Percentiles rank a stretch among this genome's conserved stretches.
phyloP scores from a whole-genome alignment of 2,888 invertebrate species.

The Lasioglossum leucozonium region DNA sequence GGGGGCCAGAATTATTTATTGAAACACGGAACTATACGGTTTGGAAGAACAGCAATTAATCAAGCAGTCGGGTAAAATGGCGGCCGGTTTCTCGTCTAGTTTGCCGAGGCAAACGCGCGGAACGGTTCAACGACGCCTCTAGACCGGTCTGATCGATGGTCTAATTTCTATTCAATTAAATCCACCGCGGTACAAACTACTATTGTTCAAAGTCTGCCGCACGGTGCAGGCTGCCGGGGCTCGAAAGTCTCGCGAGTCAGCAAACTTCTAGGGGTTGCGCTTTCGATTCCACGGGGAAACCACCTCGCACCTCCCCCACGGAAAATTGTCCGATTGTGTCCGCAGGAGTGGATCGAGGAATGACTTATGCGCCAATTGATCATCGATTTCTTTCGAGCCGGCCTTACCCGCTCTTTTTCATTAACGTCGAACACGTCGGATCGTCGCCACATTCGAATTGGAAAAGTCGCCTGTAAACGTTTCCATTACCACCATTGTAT shows the following conservation, averaged over 20 bases:
- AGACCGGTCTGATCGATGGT: conserved; percentile 51
- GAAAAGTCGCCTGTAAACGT: too few relatives aligned
- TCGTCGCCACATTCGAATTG: not conserved
- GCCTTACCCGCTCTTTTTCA: not conserved
- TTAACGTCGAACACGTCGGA: not conserved
- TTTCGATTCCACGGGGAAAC: conserved; percentile 27
- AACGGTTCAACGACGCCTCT: conserved; percentile 55
- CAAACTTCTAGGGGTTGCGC: conserved; percentile 28
- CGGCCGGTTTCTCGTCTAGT: not conserved
- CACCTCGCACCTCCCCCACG: not conserved
- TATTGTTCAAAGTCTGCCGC: conserved; percentile 42
- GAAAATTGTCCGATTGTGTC: conserved; percentile 5
- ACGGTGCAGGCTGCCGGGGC: not conserved
- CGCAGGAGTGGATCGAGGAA: not conserved
- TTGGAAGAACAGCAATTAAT: conserved; percentile 2
- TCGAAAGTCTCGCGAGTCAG: conserved; percentile 44
- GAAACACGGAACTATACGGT: not conserved
- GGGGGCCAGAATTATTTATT: not conserved
- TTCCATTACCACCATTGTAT: too few relatives aligned
- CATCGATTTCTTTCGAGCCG: not conserved
- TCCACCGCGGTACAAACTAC: conserved; percentile 50
- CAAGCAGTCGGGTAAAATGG: conserved; percentile 4
- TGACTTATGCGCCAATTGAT: not conserved
- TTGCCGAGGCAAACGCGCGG: conserved; percentile 38
- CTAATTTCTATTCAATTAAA: conserved; percentile 63